Evolutionary conservation across 2,888 invertebrate species (phyloP).

Genomic region (Belgica antarctica): DNA sequence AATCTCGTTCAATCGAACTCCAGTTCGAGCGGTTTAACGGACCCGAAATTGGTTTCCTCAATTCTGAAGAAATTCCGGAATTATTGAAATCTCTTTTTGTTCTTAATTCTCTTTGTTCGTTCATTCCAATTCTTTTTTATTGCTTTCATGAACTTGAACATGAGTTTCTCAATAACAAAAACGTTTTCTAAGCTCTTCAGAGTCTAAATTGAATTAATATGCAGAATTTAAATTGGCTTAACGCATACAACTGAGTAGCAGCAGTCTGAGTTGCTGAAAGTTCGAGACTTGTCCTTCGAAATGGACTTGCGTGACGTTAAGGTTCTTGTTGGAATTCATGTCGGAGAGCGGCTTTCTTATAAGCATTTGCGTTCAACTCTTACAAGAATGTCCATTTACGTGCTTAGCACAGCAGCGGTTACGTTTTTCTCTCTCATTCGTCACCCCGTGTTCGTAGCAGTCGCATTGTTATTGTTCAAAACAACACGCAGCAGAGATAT

Average conservation of each 20-base stretch:
- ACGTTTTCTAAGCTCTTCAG: background rate
- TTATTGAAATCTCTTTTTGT: background rate
- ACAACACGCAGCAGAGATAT: background rate
- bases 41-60: background rate
- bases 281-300: background rate
- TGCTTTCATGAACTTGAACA: background rate
- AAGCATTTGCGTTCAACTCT: too few species aligned
- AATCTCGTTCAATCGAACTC: background rate
- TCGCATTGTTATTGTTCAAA: background rate
- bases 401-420: too few species aligned
- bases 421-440: too few species aligned
- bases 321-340: background rate
- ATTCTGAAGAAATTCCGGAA: background rate
- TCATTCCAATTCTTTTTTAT: background rate
- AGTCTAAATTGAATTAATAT: background rate
- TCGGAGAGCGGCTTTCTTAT: background rate
- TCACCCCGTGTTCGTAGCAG: too few species aligned
- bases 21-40: background rate
- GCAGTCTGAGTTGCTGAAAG: background rate
- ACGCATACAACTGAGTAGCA: too few species aligned
- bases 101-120: background rate
- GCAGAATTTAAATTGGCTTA: background rate
- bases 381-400: too few species aligned
- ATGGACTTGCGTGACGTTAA: background rate
- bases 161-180: background rate